phyloP scores from a whole-genome alignment of 2,797 vertebrate genomes.

The Crax fasciolata region DNA sequence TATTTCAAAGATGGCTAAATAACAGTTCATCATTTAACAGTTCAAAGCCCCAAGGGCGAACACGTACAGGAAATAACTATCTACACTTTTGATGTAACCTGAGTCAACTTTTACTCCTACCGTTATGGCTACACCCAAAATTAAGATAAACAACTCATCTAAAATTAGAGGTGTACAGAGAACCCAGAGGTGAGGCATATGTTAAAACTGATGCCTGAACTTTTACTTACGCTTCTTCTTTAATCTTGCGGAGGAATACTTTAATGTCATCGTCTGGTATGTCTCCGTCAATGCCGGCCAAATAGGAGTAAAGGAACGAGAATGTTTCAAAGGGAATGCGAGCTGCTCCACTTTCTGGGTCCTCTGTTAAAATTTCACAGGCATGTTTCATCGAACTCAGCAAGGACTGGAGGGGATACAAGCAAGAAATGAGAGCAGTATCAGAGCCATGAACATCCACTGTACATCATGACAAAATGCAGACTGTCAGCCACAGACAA shows the following conservation, averaged over 20 bases:
- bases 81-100: background rate
- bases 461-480: background rate
- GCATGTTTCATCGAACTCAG: conserved; percentile 86
- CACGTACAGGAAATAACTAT: background rate
- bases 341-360: conserved; percentile 87
- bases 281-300: conserved; percentile 87
- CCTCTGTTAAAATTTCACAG: conserved; percentile 90
- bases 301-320: conserved; percentile 86
- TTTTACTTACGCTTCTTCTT: conserved; percentile 84
- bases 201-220: background rate
- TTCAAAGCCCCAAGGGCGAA: background rate
- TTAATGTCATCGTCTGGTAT: conserved; percentile 76
- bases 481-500: background rate
- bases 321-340: conserved; percentile 87
- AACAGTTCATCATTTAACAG: background rate
- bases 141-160: background rate
- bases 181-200: background rate
- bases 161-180: background rate
- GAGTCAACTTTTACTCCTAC: background rate
- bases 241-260: conserved; percentile 82
- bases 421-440: background rate
- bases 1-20: background rate
- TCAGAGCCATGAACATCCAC: background rate
- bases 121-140: background rate
- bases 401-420: conserved; percentile 81